Evolutionary conservation across 2,113 vertebrate genomes (phyloP).

Genomic region (Origma solitaria): DNA sequence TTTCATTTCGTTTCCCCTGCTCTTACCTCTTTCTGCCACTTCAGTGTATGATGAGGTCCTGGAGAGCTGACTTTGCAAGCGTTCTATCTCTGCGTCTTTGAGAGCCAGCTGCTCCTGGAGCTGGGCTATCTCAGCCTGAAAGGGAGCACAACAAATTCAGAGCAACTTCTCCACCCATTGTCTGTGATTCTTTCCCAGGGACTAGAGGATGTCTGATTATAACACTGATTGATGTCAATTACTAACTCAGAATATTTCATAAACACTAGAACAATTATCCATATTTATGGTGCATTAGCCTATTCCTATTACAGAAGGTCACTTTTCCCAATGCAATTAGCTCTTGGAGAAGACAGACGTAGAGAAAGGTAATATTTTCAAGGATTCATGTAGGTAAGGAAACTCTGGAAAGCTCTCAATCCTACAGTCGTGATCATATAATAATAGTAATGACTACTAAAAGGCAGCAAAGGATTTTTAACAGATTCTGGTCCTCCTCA

Average conservation of each 20-base stretch:
- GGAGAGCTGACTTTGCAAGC: slow-evolving; percentile 85
- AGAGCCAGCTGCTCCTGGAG: slow-evolving; percentile 88
- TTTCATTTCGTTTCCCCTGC: background rate
- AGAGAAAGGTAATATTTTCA: background rate
- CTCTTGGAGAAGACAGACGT: background rate
- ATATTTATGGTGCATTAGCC: background rate
- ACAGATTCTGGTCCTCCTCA: background rate
- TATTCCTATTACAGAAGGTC: background rate
- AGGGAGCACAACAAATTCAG: background rate
- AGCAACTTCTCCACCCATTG: accelerated
- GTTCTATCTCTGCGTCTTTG: slow-evolving; percentile 92
- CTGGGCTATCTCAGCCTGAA: slow-evolving; percentile 88
- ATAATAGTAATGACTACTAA: background rate
- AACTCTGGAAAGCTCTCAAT: background rate
- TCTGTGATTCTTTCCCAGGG: background rate
- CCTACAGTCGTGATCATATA: background rate
- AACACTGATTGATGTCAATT: background rate
- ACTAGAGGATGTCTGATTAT: background rate
- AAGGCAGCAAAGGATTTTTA: background rate
- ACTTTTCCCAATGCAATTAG: background rate
- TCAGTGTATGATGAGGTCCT: slow-evolving; percentile 77
- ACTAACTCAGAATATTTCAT: background rate
- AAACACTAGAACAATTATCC: accelerated
- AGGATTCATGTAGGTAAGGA: background rate
- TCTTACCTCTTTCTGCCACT: slow-evolving; percentile 85